Base-by-base conservation (phyloP, 2,113 vertebrate genomes). In the Erythrolamprus reginae region DNA sequence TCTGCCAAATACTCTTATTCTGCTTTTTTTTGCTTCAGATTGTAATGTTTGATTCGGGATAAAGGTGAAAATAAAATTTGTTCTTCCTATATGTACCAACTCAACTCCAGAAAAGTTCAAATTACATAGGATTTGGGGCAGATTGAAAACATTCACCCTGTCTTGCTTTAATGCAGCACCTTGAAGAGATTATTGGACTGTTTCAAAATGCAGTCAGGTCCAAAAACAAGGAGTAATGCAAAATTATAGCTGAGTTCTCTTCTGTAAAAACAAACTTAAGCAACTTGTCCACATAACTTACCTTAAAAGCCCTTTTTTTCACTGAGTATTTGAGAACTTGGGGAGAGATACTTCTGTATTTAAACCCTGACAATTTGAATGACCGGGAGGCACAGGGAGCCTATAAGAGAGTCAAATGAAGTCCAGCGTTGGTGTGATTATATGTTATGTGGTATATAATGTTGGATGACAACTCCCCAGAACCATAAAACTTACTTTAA, bases 401-500 rank as follows among this genome's bases (percentile, higher is more conserved):
- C 98, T 98, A 97, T 98, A 98, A 98, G 98, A 98, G 98, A 99
- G 97, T 98, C 98, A 98, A 98, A 98, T 98, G 98, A 97, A 98
- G 98, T 98, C 98, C 98, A 98, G 97, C 97, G 98, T 98, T 98
- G 98, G 97, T 98, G 98, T 97, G 98, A 99, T 99, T 99, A 99
- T 99, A 99, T 98, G 98, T 99, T 99, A 99, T 99, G 98, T 98
- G 98, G 98, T 98, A 99, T 98, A 99, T 99, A 99, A 98, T 99
- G 98, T 98, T 98, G 97, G 97, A 98, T 98, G 98, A 99, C 99
- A 98, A 99, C 99, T 99, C 99, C 99, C 99, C 98, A 99, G 99
- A 99, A 99, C 99, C 99, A 99, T 99, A 99, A 99, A 99, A 99
- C 98, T 98, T 99, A 99, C 98, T 99, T 99, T 99, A 99, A 99